These are phyloP conservation scores for Amyelois transitella DNA, from an alignment of 1,140 invertebrate genomes.

Conservation along the genomic window DNA sequence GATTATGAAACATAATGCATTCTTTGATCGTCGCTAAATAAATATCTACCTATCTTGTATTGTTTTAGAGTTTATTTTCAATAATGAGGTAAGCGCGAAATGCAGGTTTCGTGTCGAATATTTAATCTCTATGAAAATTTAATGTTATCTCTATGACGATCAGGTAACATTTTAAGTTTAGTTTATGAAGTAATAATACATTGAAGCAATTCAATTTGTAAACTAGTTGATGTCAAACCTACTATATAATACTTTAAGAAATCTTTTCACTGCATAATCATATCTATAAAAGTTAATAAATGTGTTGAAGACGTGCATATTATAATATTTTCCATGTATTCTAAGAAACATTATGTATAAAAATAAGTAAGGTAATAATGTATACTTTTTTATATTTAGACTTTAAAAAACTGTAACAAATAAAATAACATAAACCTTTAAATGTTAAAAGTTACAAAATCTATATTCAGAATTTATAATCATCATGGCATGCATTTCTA, in stretches of 20 bases:
- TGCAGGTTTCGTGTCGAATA: neutral
- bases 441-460: no score
- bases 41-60: neutral
- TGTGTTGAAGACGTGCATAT: no score
- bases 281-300: no score
- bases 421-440: no score
- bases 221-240: neutral
- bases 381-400: no score
- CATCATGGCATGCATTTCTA: no score
- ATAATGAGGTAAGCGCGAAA: neutral
- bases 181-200: neutral
- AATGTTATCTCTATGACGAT: neutral
- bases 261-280: neutral
- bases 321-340: no score
- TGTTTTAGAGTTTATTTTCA: neutral
- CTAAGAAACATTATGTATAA: no score
- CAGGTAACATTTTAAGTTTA: neutral
- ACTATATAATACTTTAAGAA: neutral
- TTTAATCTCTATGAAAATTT: neutral
- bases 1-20: constrained; percentile 28
- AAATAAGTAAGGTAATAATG: no score
- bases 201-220: neutral
- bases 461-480: no score
- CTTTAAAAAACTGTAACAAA: no score
- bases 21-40: neutral